Base-by-base conservation (phyloP, 2,888 invertebrate species). In the Watsonalla cultraria region DNA sequence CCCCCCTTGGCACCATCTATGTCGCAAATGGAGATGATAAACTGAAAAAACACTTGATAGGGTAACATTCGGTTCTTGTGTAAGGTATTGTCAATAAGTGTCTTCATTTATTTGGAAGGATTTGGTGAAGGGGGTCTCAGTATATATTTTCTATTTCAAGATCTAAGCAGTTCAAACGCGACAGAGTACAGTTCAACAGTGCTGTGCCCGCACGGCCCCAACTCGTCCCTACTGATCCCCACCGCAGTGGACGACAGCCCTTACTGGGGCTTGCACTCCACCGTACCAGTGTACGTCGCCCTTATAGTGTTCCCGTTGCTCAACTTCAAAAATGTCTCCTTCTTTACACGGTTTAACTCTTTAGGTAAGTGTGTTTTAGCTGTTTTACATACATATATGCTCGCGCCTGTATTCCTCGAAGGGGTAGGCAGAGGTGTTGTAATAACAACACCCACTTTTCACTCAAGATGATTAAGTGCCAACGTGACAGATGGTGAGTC, bases 321-420 rank as follows among this genome's bases (percentile, higher is more conserved):
- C 47, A 97, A 96, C 84, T 95, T 97, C 76, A 95, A 93, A 62
- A 95, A 96, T 15, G 95, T 97, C 0, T 95, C 96, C 0, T 97
- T 98, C 76, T 98, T 98, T 82, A 97, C 97, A 9, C 97, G 96
- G 81, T 97, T 98, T 74, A 98, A 97, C 82, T 96, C 97, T 52
- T 85, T 97, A 55, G 97, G 97, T 96, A 83, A 92, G 92, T 78
- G 24, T 24, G 24, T 24, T 49, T 7, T 39, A 13, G 15, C 13
- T 14, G 9, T 9, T 39, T 13, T 33, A 13, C 5, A 46, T 37
- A 42, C 13, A 46, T 42, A 24, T 4, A 24, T 24, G 11, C 14
- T 46, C 14, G 2, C 7, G 7, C 13, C 7, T 46, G 14, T 5
- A 15, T 46, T 46, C 4, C 24, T 4, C 24, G 24, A 24, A 24